Percentiles rank a stretch among this genome's conserved stretches.
Evolutionary conservation across 2,888 invertebrate species (phyloP).

Genomic region (Cerceris rybyensis): DNA sequence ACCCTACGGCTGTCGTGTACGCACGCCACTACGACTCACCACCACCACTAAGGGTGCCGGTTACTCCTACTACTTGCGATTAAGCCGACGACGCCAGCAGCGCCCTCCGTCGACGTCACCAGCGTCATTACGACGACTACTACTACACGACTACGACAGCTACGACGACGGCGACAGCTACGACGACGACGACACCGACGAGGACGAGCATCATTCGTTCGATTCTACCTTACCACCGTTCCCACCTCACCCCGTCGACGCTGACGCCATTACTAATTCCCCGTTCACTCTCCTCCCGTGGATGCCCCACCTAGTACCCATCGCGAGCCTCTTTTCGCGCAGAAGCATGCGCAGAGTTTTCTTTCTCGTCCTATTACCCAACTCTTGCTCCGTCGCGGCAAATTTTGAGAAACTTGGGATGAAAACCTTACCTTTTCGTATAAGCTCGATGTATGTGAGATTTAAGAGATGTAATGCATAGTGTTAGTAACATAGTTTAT

Average conservation of each 20-base stretch:
- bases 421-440: too few relatives aligned
- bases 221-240: slow-evolving; percentile 39
- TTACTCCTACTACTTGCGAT: slow-evolving; percentile 54
- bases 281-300: background rate
- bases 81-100: slow-evolving; percentile 50
- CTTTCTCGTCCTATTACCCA: background rate
- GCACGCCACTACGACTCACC: slow-evolving; percentile 53
- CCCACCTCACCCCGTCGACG: slow-evolving; percentile 24
- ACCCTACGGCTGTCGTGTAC: slow-evolving; percentile 35
- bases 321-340: slow-evolving; percentile 34
- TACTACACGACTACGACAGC: slow-evolving; percentile 31
- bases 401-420: slow-evolving; percentile 14
- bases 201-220: slow-evolving; percentile 53
- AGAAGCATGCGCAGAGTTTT: slow-evolving; percentile 41
- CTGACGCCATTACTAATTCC: background rate
- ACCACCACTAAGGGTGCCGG: slow-evolving; percentile 26
- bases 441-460: too few relatives aligned
- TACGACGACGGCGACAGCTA: slow-evolving; percentile 40
- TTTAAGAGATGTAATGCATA: too few relatives aligned
- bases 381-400: slow-evolving; percentile 7
- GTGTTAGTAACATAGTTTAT: too few relatives aligned
- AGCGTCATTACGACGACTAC: slow-evolving; percentile 59
- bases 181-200: slow-evolving; percentile 39
- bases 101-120: slow-evolving; percentile 62
- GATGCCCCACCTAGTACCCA: slow-evolving; percentile 18